These are phyloP conservation scores for Drosophila macrospina DNA, from an alignment of 2,888 invertebrate species.

Conservation along the genomic window DNA sequence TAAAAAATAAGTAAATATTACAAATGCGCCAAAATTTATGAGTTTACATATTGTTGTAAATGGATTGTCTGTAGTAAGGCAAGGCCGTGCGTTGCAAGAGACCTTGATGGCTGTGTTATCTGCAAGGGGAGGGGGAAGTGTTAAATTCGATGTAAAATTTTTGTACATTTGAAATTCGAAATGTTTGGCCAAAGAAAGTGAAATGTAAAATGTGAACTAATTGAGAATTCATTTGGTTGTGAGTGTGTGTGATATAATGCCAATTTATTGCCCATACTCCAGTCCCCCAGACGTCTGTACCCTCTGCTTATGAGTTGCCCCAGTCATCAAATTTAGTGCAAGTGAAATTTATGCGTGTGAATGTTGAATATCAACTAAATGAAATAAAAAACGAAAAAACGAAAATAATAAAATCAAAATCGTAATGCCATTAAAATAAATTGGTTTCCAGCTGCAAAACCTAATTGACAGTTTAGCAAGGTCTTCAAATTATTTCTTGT, in stretches of 20 bases:
- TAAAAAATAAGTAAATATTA: conserved; percentile 14
- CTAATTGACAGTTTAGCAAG: conserved; percentile 58
- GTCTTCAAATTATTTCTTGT: conserved; percentile 35
- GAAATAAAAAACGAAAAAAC: conserved; percentile 24
- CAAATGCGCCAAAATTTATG: conserved; percentile 32
- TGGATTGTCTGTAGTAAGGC: conserved; percentile 15
- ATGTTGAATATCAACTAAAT: conserved; percentile 69
- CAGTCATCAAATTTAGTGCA: conserved; percentile 65
- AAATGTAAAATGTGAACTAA: conserved; percentile 60
- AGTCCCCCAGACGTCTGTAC: background rate
- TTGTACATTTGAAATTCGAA: conserved; percentile 37
- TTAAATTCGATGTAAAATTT: background rate
- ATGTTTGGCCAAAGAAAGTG: conserved; percentile 55
- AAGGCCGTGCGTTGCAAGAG: conserved; percentile 42
- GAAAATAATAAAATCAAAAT: conserved; percentile 34
- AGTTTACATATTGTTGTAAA: conserved; percentile 14
- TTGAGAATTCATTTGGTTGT: conserved; percentile 60
- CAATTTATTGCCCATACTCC: background rate
- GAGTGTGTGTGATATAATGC: conserved; percentile 59
- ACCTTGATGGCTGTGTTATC: conserved; percentile 42
- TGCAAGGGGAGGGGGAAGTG: background rate
- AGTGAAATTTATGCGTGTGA: conserved; percentile 79
- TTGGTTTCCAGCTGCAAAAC: conserved; percentile 4
- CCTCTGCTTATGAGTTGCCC: conserved; percentile 25
- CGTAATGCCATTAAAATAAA: conserved; percentile 38